Evolutionary conservation across 2,113 vertebrate species (phyloP), one percentile per base, ranked within the genome.

Genomic region (Rhodinocichla rosea): DNA sequence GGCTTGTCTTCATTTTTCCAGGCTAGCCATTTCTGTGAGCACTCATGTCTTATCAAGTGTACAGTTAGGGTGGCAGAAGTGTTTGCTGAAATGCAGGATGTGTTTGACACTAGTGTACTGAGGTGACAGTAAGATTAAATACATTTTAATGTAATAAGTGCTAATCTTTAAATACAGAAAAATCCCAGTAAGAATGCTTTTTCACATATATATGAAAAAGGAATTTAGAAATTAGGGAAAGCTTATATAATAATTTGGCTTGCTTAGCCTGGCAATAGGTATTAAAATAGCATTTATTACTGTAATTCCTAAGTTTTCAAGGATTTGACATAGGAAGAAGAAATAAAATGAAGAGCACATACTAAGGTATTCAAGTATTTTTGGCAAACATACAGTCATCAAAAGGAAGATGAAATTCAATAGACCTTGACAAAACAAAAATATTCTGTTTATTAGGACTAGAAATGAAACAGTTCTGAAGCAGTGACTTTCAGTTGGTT

Each of bases 101-200:
- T 57, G 13, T 97, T 96, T 94, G 68, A 95, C 68, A 63, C n/a
- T 42, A 47, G 49, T 90, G 21, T 44, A 75, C 35, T 89, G 60
- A 82, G 73, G 26, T 92, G 81, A 91, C 63, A 96, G 84, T 92
- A 92, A 95, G 85, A 90, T 95, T 94, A 91, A 97, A 83, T 74
- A 57, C 7, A 56, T 63, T 79, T 91, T 84, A 84, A 82, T 82
- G 19, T 44, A 53, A 5, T 71, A 57, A 87, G 15, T 57, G 21
- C 16, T 90, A 73, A 59, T 93, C 65, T 90, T 94, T 37, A 94
- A 81, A 86, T 70, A 44, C 4, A 53, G 67, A 40, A 89, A 65
- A 92, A 69, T 6, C 7, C 13, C 39, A 50, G 32, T 28, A 35
- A 56, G 68, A 94, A 74, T 68, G 21, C 1, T 42, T 92, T 90